Evolutionary conservation across 2,797 vertebrate genomes (phyloP).

Genomic region (Mallotus villosus): DNA sequence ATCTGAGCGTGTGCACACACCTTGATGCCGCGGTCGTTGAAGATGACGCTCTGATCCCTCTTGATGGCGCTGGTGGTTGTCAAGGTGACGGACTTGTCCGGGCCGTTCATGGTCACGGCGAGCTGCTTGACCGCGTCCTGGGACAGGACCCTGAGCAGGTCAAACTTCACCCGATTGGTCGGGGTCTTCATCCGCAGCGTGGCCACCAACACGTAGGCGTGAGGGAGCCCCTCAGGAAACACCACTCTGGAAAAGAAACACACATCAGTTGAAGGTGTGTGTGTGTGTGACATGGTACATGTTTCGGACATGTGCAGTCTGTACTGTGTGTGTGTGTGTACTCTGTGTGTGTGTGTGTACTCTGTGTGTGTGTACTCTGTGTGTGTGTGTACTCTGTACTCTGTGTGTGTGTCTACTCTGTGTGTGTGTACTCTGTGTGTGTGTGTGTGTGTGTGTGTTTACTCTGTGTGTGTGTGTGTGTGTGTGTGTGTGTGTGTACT

Average conservation of each 20-base stretch:
- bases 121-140: constrained; percentile 77
- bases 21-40: constrained; percentile 62
- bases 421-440: too few species aligned
- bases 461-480: background rate
- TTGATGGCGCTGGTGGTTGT: constrained; percentile 71
- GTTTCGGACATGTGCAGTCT: background rate
- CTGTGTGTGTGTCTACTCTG: too few species aligned
- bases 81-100: constrained; percentile 78
- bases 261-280: background rate
- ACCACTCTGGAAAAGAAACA: constrained; percentile 69
- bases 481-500: background rate
- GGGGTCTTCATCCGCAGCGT: constrained; percentile 80
- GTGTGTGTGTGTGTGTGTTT: background rate
- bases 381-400: background rate
- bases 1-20: constrained; percentile 32
- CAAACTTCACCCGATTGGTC: constrained; percentile 77
- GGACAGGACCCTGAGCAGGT: constrained; percentile 83
- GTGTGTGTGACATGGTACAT: background rate
- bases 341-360: background rate
- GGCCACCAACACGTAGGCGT: constrained; percentile 85
- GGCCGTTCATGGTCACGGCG: constrained; percentile 81
- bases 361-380: background rate
- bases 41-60: constrained; percentile 52
- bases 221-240: constrained; percentile 87
- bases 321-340: background rate